Evolutionary conservation across 2,888 invertebrate genomes (phyloP).

Genomic region (Marasmarcha lunaedactyla): DNA sequence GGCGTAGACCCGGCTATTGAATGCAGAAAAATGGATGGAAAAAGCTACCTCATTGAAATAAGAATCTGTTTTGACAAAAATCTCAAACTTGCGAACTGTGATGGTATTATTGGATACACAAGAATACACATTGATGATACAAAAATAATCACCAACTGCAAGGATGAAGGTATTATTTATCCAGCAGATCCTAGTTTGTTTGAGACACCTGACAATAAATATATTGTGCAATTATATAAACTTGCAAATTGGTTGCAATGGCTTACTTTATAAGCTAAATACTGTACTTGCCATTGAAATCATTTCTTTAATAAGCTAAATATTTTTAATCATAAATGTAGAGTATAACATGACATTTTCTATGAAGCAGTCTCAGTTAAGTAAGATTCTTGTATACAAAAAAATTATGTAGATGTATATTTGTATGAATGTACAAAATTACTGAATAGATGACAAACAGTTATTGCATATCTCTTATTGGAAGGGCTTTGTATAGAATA

Average conservation of each 20-base stretch:
- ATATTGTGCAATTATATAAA: conserved; percentile 66
- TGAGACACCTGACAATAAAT: conserved; percentile 10
- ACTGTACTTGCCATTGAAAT: too few relatives aligned
- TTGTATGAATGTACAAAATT: too few relatives aligned
- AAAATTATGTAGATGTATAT: too few relatives aligned
- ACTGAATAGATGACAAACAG: too few relatives aligned
- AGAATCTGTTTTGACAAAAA: conserved; percentile 80
- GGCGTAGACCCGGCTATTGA: conserved; percentile 73
- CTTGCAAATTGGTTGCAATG: conserved; percentile 71
- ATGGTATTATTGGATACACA: conserved; percentile 46
- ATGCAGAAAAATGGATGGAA: conserved; percentile 71
- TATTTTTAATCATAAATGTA: too few relatives aligned
- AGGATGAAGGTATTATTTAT: conserved; percentile 66
- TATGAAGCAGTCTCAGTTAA: too few relatives aligned
- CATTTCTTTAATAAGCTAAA: too few relatives aligned
- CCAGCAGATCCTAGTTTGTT: conserved; percentile 37
- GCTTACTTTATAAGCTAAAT: conserved; percentile 70
- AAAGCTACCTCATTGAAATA: conserved; percentile 57
- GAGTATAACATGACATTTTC: too few relatives aligned
- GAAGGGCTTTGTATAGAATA: too few relatives aligned
- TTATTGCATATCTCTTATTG: too few relatives aligned
- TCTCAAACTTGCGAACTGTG: conserved; percentile 74
- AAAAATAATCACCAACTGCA: conserved; percentile 73
- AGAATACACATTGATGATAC: conserved; percentile 15
- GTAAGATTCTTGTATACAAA: too few relatives aligned